Conservation (phyloP, 2,797 vertebrate genomes). For the Tarsius wallacei region DNA sequence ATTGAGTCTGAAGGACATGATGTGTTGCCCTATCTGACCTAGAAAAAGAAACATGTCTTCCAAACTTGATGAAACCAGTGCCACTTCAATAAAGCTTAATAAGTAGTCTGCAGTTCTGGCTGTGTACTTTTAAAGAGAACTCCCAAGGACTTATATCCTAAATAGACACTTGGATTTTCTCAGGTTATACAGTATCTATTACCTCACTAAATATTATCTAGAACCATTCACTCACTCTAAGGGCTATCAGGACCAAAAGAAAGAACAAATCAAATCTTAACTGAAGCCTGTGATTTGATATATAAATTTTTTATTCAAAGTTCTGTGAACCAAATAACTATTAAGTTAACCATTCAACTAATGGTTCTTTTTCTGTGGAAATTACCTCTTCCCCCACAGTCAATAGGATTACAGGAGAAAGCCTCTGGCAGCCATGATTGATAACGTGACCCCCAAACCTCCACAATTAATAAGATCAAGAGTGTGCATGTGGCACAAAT, state of each 20-base stretch:
- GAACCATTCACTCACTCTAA: neutral
- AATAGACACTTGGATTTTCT: conserved; percentile 23
- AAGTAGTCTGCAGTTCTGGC: neutral
- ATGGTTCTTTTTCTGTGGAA: neutral
- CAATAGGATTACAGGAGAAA: neutral
- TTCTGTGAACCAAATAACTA: conserved; percentile 35
- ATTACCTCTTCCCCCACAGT: neutral
- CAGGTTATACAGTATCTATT: neutral
- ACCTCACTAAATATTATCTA: neutral
- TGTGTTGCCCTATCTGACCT: conserved; percentile 36
- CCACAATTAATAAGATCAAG: neutral
- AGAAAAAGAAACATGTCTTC: conserved; percentile 63
- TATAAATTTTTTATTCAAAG: neutral
- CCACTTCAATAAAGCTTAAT: conserved; percentile 56
- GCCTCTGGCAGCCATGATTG: neutral
- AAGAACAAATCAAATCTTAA: conserved; percentile 5
- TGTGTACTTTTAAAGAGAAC: conserved; percentile 22
- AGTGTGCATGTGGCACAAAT: neutral
- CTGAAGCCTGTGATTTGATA: conserved; percentile 21
- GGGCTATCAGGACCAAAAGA: neutral
- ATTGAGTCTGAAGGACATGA: conserved; percentile 56
- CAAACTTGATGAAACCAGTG: conserved; percentile 51
- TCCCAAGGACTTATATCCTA: neutral
- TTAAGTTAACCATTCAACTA: neutral
- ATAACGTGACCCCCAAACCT: neutral